phyloP scores from a whole-genome alignment of 2,888 invertebrate genomes.

The Isotomurus palustris region DNA sequence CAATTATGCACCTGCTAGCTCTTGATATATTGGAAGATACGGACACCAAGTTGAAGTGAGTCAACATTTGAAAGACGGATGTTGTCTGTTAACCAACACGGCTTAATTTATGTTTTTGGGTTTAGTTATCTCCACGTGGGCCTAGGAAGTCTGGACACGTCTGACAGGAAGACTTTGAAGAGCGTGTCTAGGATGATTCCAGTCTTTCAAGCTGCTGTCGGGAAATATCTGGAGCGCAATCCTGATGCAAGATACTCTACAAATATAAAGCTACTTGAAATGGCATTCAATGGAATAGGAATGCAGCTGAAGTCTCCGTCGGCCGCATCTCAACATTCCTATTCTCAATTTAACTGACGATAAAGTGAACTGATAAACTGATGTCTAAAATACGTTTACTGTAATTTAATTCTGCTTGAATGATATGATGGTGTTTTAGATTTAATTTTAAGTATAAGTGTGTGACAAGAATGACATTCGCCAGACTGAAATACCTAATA shows the following conservation, averaged over 20 bases:
- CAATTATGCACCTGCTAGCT: conserved; percentile 89
- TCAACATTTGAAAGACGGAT: conserved; percentile 2
- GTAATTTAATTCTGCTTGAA: too few relatives aligned
- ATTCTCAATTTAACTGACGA: conserved; percentile 26
- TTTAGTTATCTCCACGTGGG: conserved; percentile 41
- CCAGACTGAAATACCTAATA: too few relatives aligned
- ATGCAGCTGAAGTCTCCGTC: conserved; percentile 21
- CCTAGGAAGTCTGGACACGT: conserved; percentile 33
- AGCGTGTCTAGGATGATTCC: conserved; percentile 42
- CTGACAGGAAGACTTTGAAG: conserved; percentile 35
- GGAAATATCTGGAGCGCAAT: conserved; percentile 31
- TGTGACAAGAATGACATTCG: too few relatives aligned
- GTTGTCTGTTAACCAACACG: background rate
- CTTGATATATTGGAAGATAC: conserved; percentile 81
- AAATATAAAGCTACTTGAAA: conserved; percentile 40
- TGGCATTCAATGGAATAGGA: conserved; percentile 41
- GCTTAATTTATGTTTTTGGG: background rate
- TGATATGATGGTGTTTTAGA: too few relatives aligned
- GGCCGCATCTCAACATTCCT: conserved; percentile 20
- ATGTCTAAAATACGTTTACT: too few relatives aligned
- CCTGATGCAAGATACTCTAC: conserved; percentile 35
- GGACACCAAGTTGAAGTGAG: conserved; percentile 72
- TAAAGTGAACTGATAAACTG: too few relatives aligned
- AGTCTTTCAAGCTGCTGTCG: conserved; percentile 43
- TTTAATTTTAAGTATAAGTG: too few relatives aligned